Percentiles rank a stretch among this genome's conserved stretches.
Conservation (phyloP, 1,140 invertebrate species). For the Gonatopus flavifemur region DNA sequence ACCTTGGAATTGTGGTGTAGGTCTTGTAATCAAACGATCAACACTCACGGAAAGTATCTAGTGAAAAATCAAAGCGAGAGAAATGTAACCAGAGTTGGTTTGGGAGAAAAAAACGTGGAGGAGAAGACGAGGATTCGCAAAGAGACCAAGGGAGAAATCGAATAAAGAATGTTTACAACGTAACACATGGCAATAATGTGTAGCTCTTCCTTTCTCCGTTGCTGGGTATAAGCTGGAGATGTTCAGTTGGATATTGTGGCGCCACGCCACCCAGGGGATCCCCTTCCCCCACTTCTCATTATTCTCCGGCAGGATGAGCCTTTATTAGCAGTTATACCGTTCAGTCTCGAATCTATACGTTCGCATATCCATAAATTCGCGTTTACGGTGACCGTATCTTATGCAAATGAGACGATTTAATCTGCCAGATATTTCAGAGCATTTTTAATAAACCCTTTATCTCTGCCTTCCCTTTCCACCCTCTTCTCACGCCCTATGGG, state of each 20-base stretch:
- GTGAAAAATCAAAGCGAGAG: too few species aligned
- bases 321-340: constrained; percentile 55
- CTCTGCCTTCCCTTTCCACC: background rate
- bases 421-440: constrained; percentile 48
- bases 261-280: constrained; percentile 47
- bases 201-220: too few species aligned
- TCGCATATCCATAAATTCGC: constrained; percentile 54
- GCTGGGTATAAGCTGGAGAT: constrained; percentile 39
- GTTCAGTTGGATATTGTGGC: constrained; percentile 44
- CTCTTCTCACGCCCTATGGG: constrained; percentile 22
- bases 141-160: constrained; percentile 22
- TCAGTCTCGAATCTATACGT: constrained; percentile 55
- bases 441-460: constrained; percentile 47
- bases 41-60: too few species aligned
- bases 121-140: constrained; percentile 11
- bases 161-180: constrained; percentile 46
- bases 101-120: background rate
- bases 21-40: too few species aligned
- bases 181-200: constrained; percentile 41
- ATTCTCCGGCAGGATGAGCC: constrained; percentile 48
- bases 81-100: background rate
- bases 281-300: too few species aligned
- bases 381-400: constrained; percentile 55
- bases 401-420: constrained; percentile 59
- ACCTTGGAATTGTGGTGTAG: too few species aligned